Percentiles rank a stretch among this genome's conserved stretches.
These are phyloP conservation scores for Catocala fraxini DNA, from an alignment of 2,888 invertebrate species.

Conservation along the genomic window DNA sequence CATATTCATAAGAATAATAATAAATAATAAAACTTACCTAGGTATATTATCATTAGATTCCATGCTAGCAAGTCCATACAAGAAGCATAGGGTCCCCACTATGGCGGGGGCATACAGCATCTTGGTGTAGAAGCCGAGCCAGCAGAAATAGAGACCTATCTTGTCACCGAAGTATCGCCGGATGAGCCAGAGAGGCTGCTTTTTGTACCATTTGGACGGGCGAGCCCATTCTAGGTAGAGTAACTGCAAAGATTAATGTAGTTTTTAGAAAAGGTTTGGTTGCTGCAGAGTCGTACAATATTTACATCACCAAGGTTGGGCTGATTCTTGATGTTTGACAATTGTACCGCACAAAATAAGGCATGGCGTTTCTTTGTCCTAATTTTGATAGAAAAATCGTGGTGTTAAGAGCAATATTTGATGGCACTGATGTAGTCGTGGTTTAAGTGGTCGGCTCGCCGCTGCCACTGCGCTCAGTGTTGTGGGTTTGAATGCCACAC, in stretches of 20 bases:
- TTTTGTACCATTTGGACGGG: conserved; percentile 96
- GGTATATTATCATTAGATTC: conserved; percentile 94
- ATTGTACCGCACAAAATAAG: too few relatives aligned
- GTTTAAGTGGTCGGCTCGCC: too few relatives aligned
- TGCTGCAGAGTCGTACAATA: too few relatives aligned
- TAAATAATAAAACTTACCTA: conserved; percentile 78
- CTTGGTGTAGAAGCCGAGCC: conserved; percentile 97
- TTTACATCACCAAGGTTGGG: too few relatives aligned
- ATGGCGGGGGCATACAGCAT: conserved; percentile 95
- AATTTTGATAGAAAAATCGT: too few relatives aligned
- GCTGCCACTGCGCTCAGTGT: too few relatives aligned
- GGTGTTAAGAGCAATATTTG: too few relatives aligned
- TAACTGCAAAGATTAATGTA: conserved; percentile 83
- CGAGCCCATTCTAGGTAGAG: conserved; percentile 97
- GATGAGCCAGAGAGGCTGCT: conserved; percentile 96
- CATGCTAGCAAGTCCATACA: conserved; percentile 95
- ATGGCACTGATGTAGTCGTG: too few relatives aligned
- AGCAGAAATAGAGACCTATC: conserved; percentile 96
- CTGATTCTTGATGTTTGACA: too few relatives aligned
- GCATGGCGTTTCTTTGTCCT: too few relatives aligned
- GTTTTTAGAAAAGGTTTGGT: background rate
- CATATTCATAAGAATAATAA: too few relatives aligned
- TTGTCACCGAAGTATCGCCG: conserved; percentile 97
- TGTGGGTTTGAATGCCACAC: too few relatives aligned
- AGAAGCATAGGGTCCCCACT: conserved; percentile 94